Base-by-base conservation (phyloP, 92 coral and sea anemone genomes). In the Isaurus tuberculatus region DNA sequence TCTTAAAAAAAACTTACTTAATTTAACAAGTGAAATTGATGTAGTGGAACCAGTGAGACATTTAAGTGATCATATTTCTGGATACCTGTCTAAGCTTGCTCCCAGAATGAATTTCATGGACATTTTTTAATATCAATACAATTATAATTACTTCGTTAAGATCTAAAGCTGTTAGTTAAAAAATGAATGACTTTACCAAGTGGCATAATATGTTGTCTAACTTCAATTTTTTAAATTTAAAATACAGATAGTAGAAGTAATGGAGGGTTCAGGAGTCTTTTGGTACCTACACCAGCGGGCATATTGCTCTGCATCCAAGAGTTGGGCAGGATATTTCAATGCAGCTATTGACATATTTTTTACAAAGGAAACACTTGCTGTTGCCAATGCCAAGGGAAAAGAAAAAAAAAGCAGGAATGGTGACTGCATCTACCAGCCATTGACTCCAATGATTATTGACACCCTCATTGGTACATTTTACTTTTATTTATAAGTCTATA, bases 351-450 rank as follows among this genome's bases (percentile, higher is more conserved):
- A 66, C 19, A 66, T 66, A 17, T 66, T 66, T 25, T 29, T 66
- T 3, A 66, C 43, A 14, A 66, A 66, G 19, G 72, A 66, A 16
- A 44, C 31, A 66, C 72, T 66, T 14, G 44, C 72, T 19, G 44
- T 30, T 8, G 10, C 72, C 42, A 30, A 15, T 66, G 72, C 68
- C 32, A 63, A 63, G 68, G 33, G 68, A 22, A 53, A 53, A 53
- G 63, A 53, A 53, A 53, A 53, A 53, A 53, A 53, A 13, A 53
- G 33, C 69, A 63, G 69, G 19, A 63, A 63, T 26, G 69, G 69
- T 63, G n/a, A 63, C 69, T 63, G 68, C 68, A 27, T 63, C 69
- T 34, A 63, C 69, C 69, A 63, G 19, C 69, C 69, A 63, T 63
- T 63, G 36, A 63, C 34, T 63, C 69, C 32, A 8, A 27, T 63